These are phyloP conservation scores for Acanthoscelides obtectus DNA, from an alignment of 2,888 invertebrate genomes.

Conservation along the genomic window DNA sequence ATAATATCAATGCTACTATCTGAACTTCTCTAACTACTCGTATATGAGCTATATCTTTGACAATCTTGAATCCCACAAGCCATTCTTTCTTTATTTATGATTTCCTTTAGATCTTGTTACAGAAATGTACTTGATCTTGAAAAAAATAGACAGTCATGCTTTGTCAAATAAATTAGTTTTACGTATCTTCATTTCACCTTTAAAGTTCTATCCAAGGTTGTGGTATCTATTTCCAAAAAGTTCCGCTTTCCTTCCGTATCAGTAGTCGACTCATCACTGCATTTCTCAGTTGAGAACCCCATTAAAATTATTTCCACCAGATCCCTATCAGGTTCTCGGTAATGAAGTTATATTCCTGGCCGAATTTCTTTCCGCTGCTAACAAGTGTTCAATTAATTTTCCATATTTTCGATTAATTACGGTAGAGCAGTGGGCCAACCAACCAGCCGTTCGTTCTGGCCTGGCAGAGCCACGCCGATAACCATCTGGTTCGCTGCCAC, in stretches of 20 bases:
- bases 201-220: neutral
- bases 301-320: neutral
- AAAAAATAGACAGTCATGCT: too few species aligned
- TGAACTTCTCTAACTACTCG: too few species aligned
- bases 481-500: constrained; percentile 1
- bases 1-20: too few species aligned
- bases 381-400: constrained; percentile 4
- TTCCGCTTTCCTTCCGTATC: neutral
- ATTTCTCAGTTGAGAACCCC: neutral
- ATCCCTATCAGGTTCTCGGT: neutral
- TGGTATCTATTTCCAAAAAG: neutral
- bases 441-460: neutral
- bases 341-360: constrained; percentile 1
- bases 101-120: too few species aligned
- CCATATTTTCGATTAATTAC: constrained; percentile 3
- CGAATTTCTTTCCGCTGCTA: constrained; percentile 2
- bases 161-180: too few species aligned
- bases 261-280: neutral
- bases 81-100: too few species aligned
- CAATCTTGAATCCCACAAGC: too few species aligned
- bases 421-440: neutral
- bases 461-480: neutral
- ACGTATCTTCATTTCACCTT: neutral
- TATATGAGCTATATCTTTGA: too few species aligned
- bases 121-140: too few species aligned